Conservation (phyloP, 2,888 invertebrate genomes). For the Celastrina argiolus region DNA sequence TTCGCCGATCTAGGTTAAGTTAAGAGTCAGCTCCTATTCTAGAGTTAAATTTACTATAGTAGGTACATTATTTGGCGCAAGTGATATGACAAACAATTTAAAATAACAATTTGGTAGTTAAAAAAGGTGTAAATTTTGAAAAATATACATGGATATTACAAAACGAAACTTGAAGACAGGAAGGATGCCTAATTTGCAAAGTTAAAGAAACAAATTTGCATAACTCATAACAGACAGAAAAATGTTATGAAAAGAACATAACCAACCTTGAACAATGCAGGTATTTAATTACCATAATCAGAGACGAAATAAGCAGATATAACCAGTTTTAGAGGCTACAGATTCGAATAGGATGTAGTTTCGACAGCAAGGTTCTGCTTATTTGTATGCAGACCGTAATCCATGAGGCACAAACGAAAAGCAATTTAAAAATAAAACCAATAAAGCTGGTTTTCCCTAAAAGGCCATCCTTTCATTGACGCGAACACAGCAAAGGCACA, state of each 20-base stretch:
- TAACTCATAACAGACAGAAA: not conserved
- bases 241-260: not conserved
- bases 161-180: not conserved
- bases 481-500: not conserved
- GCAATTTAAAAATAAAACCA: not conserved
- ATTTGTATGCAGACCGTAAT: conserved; percentile 28
- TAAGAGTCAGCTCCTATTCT: no score
- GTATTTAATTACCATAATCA: conserved; percentile 2
- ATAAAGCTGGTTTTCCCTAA: conserved; percentile 17
- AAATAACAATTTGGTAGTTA: no score
- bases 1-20: no score
- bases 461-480: not conserved
- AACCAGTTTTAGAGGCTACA: conserved; percentile 16
- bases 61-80: no score
- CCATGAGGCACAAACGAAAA: conserved; percentile 3
- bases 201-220: not conserved
- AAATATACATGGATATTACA: not conserved
- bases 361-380: conserved; percentile 24
- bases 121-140: no score
- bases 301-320: not conserved
- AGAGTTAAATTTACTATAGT: no score
- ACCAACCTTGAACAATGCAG: conserved; percentile 3
- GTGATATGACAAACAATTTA: no score
- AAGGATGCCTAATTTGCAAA: not conserved
- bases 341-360: conserved; percentile 13